Evolutionary conservation across 2,797 vertebrate species (phyloP), one percentile per base, ranked within the genome.

Genomic region (Eleutherodactylus coqui): DNA sequence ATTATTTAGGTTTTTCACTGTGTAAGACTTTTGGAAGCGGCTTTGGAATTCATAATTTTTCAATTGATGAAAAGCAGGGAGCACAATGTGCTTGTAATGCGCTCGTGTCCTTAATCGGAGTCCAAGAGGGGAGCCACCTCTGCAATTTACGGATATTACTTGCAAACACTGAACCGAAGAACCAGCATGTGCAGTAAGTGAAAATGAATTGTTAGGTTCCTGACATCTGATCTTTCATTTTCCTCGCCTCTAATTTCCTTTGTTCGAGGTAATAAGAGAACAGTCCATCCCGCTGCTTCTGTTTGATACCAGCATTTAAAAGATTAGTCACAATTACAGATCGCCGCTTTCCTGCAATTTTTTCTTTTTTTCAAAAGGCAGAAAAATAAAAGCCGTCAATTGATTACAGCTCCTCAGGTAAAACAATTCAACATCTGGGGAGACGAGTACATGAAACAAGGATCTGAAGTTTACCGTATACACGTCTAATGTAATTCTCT

Each of bases 241-340:
- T 58, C 60, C 21, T 80, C 7, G 5, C 36, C 38, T 17, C 79
- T 88, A 89, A 86, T 89, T 88, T 85, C 58, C 88, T 88, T 87
- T 90, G 88, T 89, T 91, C 88, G 88, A 90, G 91, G 91, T 89
- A 89, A 89, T 89, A 87, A 89, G 87, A 92, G 88, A 89, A 89
- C 86, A 82, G 78, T 90, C 53, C 0, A 51, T 79, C 90, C 86
- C 34, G 64, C 87, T 90, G 90, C 29, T 87, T 89, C 64, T 79
- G 89, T 90, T 82, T 88, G 70, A 82, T 83, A 89, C 73, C 82
- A 64, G 55, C 82, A 79, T 83, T 89, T 90, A 89, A 89, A 91
- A 88, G 79, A 91, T 89, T 89, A 89, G 85, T 90, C 83, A 89
- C 89, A 88, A 89, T 79, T 87, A 91, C 79, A 86, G 84, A 87